These are phyloP conservation scores for Drosophila kikkawai DNA, from an alignment of 1,140 invertebrate species.

Conservation along the genomic window DNA sequence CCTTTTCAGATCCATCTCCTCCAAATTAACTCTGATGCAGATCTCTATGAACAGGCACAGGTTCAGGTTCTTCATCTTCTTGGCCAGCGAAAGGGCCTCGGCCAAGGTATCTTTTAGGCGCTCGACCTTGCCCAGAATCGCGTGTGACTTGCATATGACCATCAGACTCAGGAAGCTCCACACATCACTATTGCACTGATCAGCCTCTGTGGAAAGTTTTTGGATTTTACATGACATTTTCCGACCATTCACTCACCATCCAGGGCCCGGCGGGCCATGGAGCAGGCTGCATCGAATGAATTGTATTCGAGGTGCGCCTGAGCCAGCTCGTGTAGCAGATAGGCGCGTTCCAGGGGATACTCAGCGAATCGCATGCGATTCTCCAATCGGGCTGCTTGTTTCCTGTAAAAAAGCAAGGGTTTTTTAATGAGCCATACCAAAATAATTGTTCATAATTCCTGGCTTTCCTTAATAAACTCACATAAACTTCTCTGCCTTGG, in stretches of 20 bases:
- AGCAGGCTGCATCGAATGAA: slow-evolving; percentile 66
- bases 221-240: no score
- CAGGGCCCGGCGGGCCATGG: slow-evolving; percentile 59
- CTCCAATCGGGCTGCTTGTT: slow-evolving; percentile 50
- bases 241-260: slow-evolving; percentile 37
- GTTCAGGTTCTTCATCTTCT: slow-evolving; percentile 55
- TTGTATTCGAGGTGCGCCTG: slow-evolving; percentile 57
- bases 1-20: slow-evolving; percentile 59
- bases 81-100: slow-evolving; percentile 46
- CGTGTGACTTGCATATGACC: slow-evolving; percentile 66
- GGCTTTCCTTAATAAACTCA: slow-evolving; percentile 1
- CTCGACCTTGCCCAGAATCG: slow-evolving; percentile 66
- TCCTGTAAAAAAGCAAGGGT: slow-evolving; percentile 27
- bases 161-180: slow-evolving; percentile 68
- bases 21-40: slow-evolving; percentile 57
- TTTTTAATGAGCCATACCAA: no score
- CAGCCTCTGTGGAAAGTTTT: slow-evolving; percentile 40
- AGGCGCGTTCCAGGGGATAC: slow-evolving; percentile 68
- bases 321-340: slow-evolving; percentile 73
- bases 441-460: no score
- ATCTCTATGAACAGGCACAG: slow-evolving; percentile 65
- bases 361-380: slow-evolving; percentile 66
- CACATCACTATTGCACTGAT: slow-evolving; percentile 48
- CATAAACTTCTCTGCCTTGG: slow-evolving; percentile 56
- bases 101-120: slow-evolving; percentile 42